These are phyloP conservation scores for Anarhynchus alexandrinus DNA, from an alignment of 2,113 vertebrate species.

Conservation along the genomic window DNA sequence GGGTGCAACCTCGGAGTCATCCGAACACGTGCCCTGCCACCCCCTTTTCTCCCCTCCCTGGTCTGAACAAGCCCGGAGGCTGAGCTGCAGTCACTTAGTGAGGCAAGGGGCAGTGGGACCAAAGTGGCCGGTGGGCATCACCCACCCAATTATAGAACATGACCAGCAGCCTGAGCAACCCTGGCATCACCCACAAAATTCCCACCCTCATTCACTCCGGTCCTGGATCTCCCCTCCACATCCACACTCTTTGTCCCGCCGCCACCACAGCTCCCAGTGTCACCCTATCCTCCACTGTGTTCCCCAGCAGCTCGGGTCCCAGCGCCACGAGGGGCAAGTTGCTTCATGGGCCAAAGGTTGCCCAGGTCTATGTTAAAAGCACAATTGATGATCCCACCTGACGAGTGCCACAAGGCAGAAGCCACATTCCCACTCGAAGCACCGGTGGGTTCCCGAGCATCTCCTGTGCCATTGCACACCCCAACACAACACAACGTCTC, in stretches of 20 bases:
- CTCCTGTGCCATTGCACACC: not conserved
- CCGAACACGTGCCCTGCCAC: fast-evolving
- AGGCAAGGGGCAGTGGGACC: not conserved
- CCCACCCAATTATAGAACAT: not conserved
- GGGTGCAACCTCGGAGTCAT: not conserved
- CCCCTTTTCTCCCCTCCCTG: not conserved
- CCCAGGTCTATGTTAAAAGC: not conserved
- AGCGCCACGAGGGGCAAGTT: not conserved
- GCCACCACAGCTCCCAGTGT: not conserved
- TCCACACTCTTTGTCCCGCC: not conserved
- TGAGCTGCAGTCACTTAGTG: not conserved
- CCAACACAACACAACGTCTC: not conserved
- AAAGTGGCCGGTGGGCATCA: not conserved
- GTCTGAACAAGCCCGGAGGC: not conserved
- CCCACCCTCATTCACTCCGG: fast-evolving
- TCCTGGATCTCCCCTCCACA: not conserved
- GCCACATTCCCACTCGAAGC: not conserved
- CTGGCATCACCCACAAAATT: not conserved
- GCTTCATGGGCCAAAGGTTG: no score
- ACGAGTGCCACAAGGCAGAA: not conserved
- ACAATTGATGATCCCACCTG: fast-evolving
- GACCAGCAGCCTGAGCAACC: not conserved
- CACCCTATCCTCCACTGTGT: not conserved
- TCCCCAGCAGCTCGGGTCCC: not conserved
- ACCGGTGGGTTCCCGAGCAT: fast-evolving